Conservation (phyloP, 2,113 vertebrate species). For the Eurypyga helias region DNA sequence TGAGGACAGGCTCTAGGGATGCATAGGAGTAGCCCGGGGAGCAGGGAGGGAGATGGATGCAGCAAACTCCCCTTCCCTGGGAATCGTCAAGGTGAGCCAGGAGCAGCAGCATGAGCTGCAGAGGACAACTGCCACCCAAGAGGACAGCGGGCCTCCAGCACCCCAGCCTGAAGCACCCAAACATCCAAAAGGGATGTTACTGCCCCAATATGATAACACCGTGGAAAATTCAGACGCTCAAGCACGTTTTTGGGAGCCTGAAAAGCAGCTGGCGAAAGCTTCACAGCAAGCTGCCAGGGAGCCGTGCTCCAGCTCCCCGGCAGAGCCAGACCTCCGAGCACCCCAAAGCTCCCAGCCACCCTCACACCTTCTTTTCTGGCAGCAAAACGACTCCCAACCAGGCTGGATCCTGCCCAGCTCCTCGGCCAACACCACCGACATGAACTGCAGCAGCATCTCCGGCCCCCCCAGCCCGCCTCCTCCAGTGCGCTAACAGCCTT, state of each 20-base stretch:
- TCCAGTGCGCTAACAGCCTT: neutral
- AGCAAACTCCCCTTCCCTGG: neutral
- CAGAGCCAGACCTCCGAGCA: neutral
- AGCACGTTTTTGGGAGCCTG: neutral
- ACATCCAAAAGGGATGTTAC: neutral
- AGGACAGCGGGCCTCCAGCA: neutral
- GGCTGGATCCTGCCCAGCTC: neutral
- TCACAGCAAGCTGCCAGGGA: neutral
- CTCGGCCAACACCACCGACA: neutral
- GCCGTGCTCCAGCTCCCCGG: neutral
- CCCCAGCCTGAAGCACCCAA: neutral
- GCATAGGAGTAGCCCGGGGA: neutral
- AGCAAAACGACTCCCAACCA: neutral
- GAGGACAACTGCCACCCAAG: neutral
- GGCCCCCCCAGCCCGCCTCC: neutral
- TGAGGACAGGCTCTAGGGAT: neutral
- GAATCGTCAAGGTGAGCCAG: neutral
- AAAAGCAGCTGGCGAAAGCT: neutral
- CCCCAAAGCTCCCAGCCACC: neutral
- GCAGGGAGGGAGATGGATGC: neutral
- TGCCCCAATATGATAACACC: fast-evolving
- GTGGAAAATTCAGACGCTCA: fast-evolving
- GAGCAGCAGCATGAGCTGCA: neutral
- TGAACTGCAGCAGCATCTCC: neutral
- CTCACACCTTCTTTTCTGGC: neutral